Base-by-base conservation (phyloP, 2,888 invertebrate genomes). In the Malacosoma neustria region DNA sequence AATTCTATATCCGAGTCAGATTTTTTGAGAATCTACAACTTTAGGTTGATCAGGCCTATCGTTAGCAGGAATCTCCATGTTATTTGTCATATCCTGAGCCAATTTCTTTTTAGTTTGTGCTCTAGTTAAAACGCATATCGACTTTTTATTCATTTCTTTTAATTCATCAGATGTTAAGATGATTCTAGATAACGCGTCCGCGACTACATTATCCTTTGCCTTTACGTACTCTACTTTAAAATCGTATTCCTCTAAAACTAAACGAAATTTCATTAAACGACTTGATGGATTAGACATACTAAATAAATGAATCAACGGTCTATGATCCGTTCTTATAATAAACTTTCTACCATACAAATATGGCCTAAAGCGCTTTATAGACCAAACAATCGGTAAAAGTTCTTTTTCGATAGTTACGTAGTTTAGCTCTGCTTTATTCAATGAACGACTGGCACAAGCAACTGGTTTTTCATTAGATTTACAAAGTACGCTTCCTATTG, bases 401-500 rank as follows among this genome's bases (percentile, higher is more conserved):
- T 48, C 41, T 12, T 48, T 48, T 13, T 47, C 37, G 5, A 46
- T 43, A 2, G 33, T 36, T 11, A 45, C 42, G 42, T 44, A 44
- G 3, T 22, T 13, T 15, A 9, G 4, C 11, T 41, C 43, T 11
- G 40, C 40, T 7, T 42, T 42, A 11, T 45, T 45, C 29, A 42
- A 35, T 1, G 39, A 32, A 3, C 45, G 32, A 12, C 45, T 45
- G 1, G 39, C 36, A 41, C 41, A 44, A 3, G 41, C 40, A 6
- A 44, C 9, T 6, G 44, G 41, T 11, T 9, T 29, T n/a, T 45
- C 11, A 13, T 39, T 37, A 4, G 42, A 42, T 11, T 39, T n/a
- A n/a, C n/a, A 42, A 5, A 42, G 14, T 1, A 45, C 37, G 3
- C 34, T 5, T 1, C 45, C 45, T 9, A 45, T 13, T 1, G 42